phyloP scores from a whole-genome alignment of 2,888 invertebrate genomes.

The Octodonta nipae region DNA sequence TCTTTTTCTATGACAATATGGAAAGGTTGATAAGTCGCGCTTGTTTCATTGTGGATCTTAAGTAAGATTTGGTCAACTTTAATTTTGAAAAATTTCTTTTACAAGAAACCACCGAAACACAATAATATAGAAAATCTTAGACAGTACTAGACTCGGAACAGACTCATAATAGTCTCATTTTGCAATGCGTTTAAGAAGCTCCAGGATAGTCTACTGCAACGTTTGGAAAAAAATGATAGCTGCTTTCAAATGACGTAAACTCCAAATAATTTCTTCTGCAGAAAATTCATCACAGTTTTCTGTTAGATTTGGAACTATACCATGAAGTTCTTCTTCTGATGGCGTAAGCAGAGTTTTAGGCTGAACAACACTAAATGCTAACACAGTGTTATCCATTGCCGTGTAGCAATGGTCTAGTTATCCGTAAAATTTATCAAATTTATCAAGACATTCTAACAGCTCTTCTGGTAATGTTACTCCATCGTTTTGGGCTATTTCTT shows the following conservation, averaged over 20 bases:
- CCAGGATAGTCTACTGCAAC: too few species aligned
- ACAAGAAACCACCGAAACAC: conserved; percentile 5
- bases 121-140: conserved; percentile 4
- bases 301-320: conserved; percentile 6
- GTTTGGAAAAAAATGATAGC: conserved; percentile 4
- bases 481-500: conserved; percentile 4
- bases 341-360: conserved; percentile 6
- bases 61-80: conserved; percentile 4
- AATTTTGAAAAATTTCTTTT: conserved; percentile 3
- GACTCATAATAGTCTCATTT: too few species aligned
- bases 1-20: conserved; percentile 5
- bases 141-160: conserved; percentile 4
- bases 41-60: conserved; percentile 4
- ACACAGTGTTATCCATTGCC: conserved; percentile 4
- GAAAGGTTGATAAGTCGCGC: conserved; percentile 4
- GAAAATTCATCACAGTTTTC: too few species aligned
- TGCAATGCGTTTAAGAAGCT: too few species aligned
- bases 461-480: conserved; percentile 7
- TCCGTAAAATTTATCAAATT: conserved; percentile 7
- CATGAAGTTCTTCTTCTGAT: conserved; percentile 6
- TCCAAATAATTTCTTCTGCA: conserved; percentile 1
- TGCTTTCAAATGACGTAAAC: conserved; percentile 5
- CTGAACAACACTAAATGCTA: conserved; percentile 4
- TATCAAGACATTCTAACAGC: conserved; percentile 6
- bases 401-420: conserved; percentile 6